Base-by-base conservation (phyloP, 2,888 invertebrate genomes). In the Tipula helvola region DNA sequence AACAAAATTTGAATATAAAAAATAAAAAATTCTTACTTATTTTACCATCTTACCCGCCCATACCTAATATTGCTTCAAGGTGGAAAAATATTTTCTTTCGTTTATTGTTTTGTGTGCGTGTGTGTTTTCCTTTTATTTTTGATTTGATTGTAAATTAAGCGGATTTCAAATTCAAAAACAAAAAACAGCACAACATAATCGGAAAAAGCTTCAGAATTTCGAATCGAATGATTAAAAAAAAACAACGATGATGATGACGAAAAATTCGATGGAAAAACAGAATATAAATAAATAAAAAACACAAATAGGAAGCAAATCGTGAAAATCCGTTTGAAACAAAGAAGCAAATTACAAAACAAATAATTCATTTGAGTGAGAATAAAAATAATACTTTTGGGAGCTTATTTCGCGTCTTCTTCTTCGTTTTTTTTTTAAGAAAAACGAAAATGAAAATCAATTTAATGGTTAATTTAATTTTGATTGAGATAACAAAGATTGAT, bases 381-480 rank as follows among this genome's bases (percentile, higher is more conserved):
- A 71, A 28, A 71, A 71, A 71, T 71, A 71, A 71, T 71, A 71
- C 71, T 71, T 71, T 71, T 71, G 71, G 71, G 71, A 71, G 71
- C 28, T 28, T 71, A 4, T 52, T 28, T 71, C 71, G 71, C 71
- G 71, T 71, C 28, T 16, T 28, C 28, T 52, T 10, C 28, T 28
- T 28, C 28, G 10, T 71, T 16, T 28, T 10, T 52, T 10, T 10
- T 28, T 28, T 28, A 28, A 28, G 28, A 28, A 28, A 28, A 28
- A 28, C 71, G 28, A 71, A 71, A 71, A 71, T 71, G 71, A 71
- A 71, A 71, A 71, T 71, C 71, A 71, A 71, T 71, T 71, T 71
- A 71, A 71, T 71, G 71, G 71, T 71, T 71, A 71, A 71, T 71
- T 71, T 71, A 71, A 71, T 71, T 71, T 71, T 71, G 71, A 71